Evolutionary conservation across 1,140 invertebrate species (phyloP).

Genomic region (Apocrypta bakeri): DNA sequence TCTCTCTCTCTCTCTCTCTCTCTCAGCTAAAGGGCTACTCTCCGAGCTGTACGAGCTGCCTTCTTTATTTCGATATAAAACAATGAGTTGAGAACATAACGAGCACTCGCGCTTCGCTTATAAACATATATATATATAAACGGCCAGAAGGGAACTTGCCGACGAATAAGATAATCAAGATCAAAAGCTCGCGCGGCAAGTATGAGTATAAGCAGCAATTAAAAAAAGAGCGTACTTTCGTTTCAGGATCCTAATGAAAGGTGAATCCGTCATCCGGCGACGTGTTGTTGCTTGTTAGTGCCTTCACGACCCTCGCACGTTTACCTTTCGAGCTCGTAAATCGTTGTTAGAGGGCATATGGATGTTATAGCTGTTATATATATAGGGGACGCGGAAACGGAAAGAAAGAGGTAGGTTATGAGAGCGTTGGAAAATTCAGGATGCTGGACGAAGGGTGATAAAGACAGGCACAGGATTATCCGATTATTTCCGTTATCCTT

Average conservation of each 20-base stretch:
- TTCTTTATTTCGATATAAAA: background rate
- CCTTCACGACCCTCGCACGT: background rate
- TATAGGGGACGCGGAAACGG: background rate
- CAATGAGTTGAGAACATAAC: background rate
- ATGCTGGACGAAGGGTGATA: background rate
- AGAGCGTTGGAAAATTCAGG: background rate
- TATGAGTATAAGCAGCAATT: conserved; percentile 29
- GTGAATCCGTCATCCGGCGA: background rate
- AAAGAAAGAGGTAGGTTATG: background rate
- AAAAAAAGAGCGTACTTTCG: background rate
- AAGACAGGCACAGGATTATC: too few species aligned
- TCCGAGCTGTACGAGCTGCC: background rate
- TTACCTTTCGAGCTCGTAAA: background rate
- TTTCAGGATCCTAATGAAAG: conserved; percentile 20
- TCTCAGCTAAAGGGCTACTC: too few species aligned
- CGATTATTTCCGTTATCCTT: too few species aligned
- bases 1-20: too few species aligned
- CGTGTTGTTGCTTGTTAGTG: conserved; percentile 7
- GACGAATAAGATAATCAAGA: too few species aligned
- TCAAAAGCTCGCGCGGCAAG: conserved; percentile 17
- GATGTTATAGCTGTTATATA: background rate
- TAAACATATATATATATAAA: background rate
- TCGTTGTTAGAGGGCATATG: background rate
- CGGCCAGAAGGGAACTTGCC: too few species aligned
- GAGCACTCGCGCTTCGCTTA: background rate